Evolutionary conservation across 2,113 vertebrate genomes (phyloP).

Genomic region (Engystomops pustulosus): DNA sequence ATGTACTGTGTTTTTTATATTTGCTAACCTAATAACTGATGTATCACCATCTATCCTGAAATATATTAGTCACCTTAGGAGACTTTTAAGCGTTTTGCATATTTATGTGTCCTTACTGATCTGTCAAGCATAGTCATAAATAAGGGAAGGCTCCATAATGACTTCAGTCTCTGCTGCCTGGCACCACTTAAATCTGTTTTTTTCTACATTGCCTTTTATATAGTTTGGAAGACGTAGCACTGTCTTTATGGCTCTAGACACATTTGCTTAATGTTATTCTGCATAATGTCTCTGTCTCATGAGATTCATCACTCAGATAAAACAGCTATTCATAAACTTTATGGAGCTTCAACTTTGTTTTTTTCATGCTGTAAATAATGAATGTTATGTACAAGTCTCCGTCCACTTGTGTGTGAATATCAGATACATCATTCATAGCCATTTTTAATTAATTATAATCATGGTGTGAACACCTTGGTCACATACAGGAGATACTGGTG

Average conservation of each 20-base stretch:
- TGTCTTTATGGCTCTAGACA: conserved; percentile 57
- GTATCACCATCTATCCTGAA: not conserved
- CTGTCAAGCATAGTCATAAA: conserved; percentile 56
- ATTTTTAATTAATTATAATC: conserved; percentile 11
- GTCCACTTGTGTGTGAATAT: conserved; percentile 46
- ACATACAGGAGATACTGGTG: too few species aligned
- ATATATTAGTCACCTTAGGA: conserved; percentile 1
- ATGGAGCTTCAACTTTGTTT: conserved; percentile 40
- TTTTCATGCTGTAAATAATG: conserved; percentile 50
- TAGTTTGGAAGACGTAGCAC: conserved; percentile 54
- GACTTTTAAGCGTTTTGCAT: conserved; percentile 46
- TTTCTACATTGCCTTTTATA: conserved; percentile 44
- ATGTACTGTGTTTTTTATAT: not conserved
- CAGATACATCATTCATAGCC: not conserved
- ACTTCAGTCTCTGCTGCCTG: conserved; percentile 40
- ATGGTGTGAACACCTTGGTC: too few species aligned
- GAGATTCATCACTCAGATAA: conserved; percentile 57
- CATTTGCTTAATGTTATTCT: conserved; percentile 60
- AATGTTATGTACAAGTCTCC: conserved; percentile 36
- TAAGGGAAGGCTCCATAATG: conserved; percentile 46
- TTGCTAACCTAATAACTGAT: conserved; percentile 30
- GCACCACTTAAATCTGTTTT: conserved; percentile 58
- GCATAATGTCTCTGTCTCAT: conserved; percentile 49
- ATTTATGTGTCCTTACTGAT: conserved; percentile 49
- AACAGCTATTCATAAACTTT: conserved; percentile 57